Conservation (phyloP, 1,140 invertebrate genomes). For the Papilio aristodemus region DNA sequence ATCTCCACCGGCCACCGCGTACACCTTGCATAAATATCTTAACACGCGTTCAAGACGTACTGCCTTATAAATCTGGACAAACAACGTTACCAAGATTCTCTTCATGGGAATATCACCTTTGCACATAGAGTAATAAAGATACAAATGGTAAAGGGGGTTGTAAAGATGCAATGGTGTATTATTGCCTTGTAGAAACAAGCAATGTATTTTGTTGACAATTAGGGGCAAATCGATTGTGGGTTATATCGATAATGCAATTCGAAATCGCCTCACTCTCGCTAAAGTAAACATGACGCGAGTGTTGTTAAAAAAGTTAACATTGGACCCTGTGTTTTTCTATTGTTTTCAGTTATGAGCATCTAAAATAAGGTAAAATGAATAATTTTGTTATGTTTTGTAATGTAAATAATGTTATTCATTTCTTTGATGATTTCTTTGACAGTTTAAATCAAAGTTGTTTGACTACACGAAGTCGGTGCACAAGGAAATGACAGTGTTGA, state of each 20-base stretch:
- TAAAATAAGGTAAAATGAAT: too few relatives aligned
- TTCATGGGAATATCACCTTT: background rate
- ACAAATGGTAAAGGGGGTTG: background rate
- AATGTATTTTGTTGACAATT: conserved; percentile 45
- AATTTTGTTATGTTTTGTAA: too few relatives aligned
- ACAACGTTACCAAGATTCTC: conserved; percentile 24
- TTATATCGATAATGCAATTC: conserved; percentile 28
- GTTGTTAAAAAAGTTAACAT: too few relatives aligned
- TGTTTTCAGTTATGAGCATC: too few relatives aligned
- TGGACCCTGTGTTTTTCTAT: too few relatives aligned
- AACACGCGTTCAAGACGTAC: conserved; percentile 44
- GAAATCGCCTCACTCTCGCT: background rate
- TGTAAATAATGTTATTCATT: too few relatives aligned
- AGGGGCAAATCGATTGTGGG: conserved; percentile 22
- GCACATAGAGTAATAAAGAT: background rate
- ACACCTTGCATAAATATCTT: conserved; percentile 50
- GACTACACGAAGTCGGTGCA: background rate
- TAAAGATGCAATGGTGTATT: background rate
- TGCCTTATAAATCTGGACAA: conserved; percentile 42
- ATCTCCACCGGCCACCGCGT: conserved; percentile 46
- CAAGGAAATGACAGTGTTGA: conserved; percentile 42
- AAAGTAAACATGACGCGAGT: too few relatives aligned
- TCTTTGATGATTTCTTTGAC: too few relatives aligned
- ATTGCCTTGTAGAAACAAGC: conserved; percentile 40
- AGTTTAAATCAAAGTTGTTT: background rate